Evolutionary conservation across 2,888 invertebrate species (phyloP).

Genomic region (Dynastes hyllus): DNA sequence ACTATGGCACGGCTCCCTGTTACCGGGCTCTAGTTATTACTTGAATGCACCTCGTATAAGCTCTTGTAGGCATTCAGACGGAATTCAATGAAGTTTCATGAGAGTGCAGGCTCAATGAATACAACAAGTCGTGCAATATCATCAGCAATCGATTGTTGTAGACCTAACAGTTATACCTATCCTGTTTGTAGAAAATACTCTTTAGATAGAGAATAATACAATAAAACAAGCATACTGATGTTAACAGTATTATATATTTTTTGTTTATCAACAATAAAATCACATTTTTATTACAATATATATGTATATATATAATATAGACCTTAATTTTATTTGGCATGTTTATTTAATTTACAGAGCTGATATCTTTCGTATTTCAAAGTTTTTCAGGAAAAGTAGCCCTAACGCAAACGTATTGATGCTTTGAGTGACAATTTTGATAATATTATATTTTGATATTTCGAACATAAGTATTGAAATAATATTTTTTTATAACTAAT

Average conservation of each 20-base stretch:
- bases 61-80: too few species aligned
- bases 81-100: too few species aligned
- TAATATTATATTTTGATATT: not conserved
- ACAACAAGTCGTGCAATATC: too few species aligned
- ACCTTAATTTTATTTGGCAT: conserved; percentile 52
- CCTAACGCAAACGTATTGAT: conserved; percentile 34
- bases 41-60: too few species aligned
- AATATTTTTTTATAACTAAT: conserved; percentile 27
- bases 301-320: conserved; percentile 36
- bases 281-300: conserved; percentile 49
- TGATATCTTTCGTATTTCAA: conserved; percentile 32
- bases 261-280: conserved; percentile 53
- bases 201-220: conserved; percentile 24
- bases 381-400: conserved; percentile 34
- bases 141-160: too few species aligned
- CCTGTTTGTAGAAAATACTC: not conserved
- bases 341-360: conserved; percentile 46
- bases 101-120: too few species aligned
- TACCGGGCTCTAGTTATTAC: too few species aligned
- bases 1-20: too few species aligned
- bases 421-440: conserved; percentile 11
- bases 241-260: conserved; percentile 54
- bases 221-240: conserved; percentile 41
- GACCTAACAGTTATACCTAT: not conserved
- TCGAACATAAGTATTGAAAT: conserved; percentile 33